phyloP scores from a whole-genome alignment of 2,113 vertebrate species.

The Protobothrops mucrosquamatus region DNA sequence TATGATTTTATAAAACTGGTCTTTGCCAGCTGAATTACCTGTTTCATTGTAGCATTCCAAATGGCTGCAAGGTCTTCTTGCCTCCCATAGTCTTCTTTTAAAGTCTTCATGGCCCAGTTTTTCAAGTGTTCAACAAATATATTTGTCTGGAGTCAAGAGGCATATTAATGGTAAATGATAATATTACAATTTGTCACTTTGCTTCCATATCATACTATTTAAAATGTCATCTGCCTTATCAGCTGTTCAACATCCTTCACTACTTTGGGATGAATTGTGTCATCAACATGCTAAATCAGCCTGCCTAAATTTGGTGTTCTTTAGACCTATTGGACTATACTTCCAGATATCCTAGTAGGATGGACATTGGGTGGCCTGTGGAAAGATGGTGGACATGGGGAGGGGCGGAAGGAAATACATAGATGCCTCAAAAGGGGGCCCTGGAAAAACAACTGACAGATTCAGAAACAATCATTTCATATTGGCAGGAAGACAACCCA shows the following conservation, averaged over 20 bases:
- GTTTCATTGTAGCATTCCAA: conserved; percentile 73
- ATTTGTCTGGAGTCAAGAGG: conserved; percentile 58
- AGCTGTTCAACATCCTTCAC: background rate
- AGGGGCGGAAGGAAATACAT: background rate
- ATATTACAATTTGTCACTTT: background rate
- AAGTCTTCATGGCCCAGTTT: conserved; percentile 42
- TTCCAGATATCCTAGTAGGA: background rate
- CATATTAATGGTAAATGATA: background rate
- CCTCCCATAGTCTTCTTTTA: conserved; percentile 66
- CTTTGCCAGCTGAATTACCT: conserved; percentile 51
- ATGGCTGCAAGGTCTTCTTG: conserved; percentile 65
- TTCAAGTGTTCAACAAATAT: conserved; percentile 64
- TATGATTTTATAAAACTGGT: background rate
- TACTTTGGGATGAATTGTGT: background rate
- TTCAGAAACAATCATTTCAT: background rate
- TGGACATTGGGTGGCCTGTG: background rate
- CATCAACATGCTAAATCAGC: background rate
- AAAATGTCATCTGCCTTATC: background rate
- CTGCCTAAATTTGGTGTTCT: background rate
- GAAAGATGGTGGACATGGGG: background rate
- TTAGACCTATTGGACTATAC: background rate
- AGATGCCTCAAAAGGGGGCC: background rate
- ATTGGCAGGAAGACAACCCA: background rate
- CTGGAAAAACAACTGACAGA: background rate
- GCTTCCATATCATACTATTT: background rate